Evolutionary conservation across 1,140 invertebrate species (phyloP).

Genomic region (Rhizoglyphus robini): DNA sequence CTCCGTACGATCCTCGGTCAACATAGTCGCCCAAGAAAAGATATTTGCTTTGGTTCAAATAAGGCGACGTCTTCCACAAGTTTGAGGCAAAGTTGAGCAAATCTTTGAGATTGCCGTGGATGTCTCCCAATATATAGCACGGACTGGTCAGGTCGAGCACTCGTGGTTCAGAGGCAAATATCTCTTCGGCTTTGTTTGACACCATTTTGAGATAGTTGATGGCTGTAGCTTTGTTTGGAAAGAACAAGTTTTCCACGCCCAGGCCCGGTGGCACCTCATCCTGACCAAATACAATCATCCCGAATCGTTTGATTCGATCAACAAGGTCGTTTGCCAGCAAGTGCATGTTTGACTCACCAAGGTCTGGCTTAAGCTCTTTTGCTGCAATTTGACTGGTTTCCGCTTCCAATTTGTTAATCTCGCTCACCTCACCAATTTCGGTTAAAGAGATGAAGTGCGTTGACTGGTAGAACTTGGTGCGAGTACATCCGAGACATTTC

Average conservation of each 20-base stretch:
- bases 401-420: background rate
- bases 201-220: no score
- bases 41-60: conserved; percentile 28
- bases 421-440: background rate
- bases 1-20: conserved; percentile 44
- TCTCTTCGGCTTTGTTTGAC: no score
- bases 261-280: no score
- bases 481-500: no score
- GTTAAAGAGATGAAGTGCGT: background rate
- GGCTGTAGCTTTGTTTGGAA: no score
- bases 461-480: background rate
- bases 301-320: background rate
- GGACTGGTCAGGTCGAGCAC: no score
- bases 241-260: no score
- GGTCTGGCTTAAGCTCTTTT: background rate
- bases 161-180: no score
- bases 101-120: no score
- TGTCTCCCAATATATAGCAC: no score
- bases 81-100: no score
- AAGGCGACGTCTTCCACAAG: conserved; percentile 45
- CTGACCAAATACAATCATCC: background rate
- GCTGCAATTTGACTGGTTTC: background rate
- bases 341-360: background rate
- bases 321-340: background rate
- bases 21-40: no score